phyloP scores from a whole-genome alignment of 2,113 vertebrate genomes.

The Nibea coibor region DNA sequence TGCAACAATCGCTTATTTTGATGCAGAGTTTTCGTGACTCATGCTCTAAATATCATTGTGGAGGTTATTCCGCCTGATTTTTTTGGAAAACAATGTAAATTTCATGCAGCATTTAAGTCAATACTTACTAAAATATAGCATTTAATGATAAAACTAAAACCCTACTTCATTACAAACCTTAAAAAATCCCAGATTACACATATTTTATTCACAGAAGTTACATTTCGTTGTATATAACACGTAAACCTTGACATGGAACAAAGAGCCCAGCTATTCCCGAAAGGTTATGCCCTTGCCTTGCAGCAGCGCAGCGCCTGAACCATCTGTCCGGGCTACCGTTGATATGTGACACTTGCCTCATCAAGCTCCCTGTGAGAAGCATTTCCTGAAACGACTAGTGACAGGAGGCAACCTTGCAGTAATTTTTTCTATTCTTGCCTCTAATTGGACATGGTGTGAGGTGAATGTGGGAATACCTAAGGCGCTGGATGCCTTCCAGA shows the following conservation, averaged over 20 bases:
- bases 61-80: background rate
- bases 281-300: constrained; percentile 50
- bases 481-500: constrained; percentile 51
- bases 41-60: background rate
- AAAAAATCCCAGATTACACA: background rate
- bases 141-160: background rate
- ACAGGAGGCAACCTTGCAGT: constrained; percentile 72
- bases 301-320: constrained; percentile 7
- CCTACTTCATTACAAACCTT: background rate
- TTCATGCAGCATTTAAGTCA: background rate
- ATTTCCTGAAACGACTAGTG: constrained; percentile 63
- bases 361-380: constrained; percentile 56
- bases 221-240: background rate
- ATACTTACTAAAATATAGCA: background rate
- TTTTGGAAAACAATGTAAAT: no score
- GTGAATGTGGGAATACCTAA: constrained; percentile 57
- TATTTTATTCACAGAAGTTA: background rate
- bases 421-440: constrained; percentile 70
- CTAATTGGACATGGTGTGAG: constrained; percentile 73
- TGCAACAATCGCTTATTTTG: background rate
- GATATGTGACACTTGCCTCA: constrained; percentile 53
- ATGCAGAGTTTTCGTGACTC: constrained; percentile 1
- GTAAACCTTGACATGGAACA: constrained; percentile 18
- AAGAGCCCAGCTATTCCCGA: constrained; percentile 1
- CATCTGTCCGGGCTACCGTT: constrained; percentile 43